A percentile compares a stretch with the other conserved stretches of the same genome.
phyloP scores from a whole-genome alignment of 1,140 invertebrate species.

The Conopomorpha cramerella region DNA sequence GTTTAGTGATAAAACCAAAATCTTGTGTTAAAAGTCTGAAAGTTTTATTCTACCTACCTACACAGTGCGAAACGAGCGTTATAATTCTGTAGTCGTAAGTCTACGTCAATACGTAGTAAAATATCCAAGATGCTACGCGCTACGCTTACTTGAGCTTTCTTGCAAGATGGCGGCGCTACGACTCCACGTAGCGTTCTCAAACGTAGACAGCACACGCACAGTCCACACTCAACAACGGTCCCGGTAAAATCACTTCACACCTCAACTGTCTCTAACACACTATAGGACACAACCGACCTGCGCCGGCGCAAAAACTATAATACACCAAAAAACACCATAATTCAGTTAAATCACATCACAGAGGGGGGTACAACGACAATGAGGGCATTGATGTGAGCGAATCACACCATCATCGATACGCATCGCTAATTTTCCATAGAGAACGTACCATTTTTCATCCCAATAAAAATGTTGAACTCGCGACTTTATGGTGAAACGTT shows the following conservation, averaged over 20 bases:
- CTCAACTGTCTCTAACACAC: constrained; percentile 26
- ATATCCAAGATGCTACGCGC: not conserved
- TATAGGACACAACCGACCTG: no score
- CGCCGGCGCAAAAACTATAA: constrained; percentile 40
- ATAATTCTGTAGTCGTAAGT: no score
- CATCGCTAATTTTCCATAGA: constrained; percentile 47
- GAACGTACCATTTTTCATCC: constrained; percentile 19
- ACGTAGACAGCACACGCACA: constrained; percentile 20
- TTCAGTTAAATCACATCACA: constrained; percentile 55
- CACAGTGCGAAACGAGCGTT: no score
- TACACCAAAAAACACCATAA: constrained; percentile 45
- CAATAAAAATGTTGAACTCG: constrained; percentile 25
- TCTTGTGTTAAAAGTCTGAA: no score
- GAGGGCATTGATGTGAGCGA: constrained; percentile 47
- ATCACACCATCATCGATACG: constrained; percentile 49
- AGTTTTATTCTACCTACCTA: no score
- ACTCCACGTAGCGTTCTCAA: constrained; percentile 16
- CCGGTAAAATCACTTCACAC: not conserved
- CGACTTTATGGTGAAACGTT: constrained; percentile 15
- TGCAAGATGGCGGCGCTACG: constrained; percentile 14
- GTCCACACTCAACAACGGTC: constrained; percentile 12
- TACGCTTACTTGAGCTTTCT: constrained; percentile 32
- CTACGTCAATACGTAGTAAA: not conserved
- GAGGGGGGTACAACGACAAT: constrained; percentile 51
- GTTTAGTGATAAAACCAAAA: no score